Conservation (phyloP, 2,888 invertebrate genomes). For the Caenorhabditis parvicauda region DNA sequence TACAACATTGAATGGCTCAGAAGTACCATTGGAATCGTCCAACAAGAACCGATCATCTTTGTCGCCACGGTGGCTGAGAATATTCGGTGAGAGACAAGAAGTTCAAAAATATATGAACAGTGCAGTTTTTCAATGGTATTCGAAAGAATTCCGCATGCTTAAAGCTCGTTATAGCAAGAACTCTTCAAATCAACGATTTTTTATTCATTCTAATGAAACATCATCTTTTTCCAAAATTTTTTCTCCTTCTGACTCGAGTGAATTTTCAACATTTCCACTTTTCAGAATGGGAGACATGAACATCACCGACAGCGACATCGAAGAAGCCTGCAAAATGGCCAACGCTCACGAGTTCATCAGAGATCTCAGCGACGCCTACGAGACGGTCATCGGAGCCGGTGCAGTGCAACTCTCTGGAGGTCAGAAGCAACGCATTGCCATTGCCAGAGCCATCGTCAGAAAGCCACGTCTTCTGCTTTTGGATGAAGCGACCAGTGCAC, state of each 20-base stretch:
- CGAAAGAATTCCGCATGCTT: no score
- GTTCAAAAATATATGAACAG: no score
- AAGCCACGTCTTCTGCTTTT: constrained; percentile 61
- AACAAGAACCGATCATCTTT: constrained; percentile 66
- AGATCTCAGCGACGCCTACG: constrained; percentile 60
- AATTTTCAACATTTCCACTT: no score
- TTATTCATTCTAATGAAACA: no score
- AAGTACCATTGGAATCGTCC: constrained; percentile 64
- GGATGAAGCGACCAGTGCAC: constrained; percentile 64
- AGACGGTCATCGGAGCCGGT: constrained; percentile 32
- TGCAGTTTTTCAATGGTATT: no score
- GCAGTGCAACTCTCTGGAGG: constrained; percentile 38
- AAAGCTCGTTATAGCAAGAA: no score
- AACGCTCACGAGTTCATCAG: constrained; percentile 66
- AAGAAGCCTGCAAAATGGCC: constrained; percentile 48
- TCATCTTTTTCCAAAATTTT: no score
- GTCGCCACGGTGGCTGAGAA: constrained; percentile 63
- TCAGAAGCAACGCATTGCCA: constrained; percentile 37
- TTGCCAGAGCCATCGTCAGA: constrained; percentile 39
- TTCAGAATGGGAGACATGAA: constrained; percentile 64
- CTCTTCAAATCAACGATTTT: no score
- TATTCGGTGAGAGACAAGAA: no score
- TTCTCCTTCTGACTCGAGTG: no score
- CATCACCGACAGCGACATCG: constrained; percentile 46
- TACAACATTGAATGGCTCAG: constrained; percentile 62